Base-by-base conservation (phyloP, 1,140 invertebrate genomes). In the Hylaeus volcanicus region DNA sequence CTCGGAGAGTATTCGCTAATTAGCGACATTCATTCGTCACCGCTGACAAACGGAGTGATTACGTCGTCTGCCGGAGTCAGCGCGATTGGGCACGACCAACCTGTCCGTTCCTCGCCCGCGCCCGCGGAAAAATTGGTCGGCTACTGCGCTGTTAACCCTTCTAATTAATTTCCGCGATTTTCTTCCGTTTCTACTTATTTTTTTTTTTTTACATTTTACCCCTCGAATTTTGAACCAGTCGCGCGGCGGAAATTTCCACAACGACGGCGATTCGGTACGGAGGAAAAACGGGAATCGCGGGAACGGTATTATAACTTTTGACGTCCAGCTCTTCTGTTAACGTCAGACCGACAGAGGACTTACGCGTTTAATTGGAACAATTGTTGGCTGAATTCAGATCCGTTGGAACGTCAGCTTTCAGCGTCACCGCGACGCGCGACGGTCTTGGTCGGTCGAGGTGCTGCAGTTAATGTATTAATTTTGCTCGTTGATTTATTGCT, bases 1-100 rank as follows among this genome's bases (percentile, higher is more conserved):
- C 68, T 53, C 76, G 61, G 76, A 65, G 75, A 86, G 84, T 86
- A 85, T 81, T 86, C 87, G 88, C 89, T 91, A 91, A 90, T 91
- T 91, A 90, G 87, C 90, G 88, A 87, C 87, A 90, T 89, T 91
- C 89, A 87, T 90, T 91, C 89, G 84, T 89, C 86, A 89, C 84
- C 70, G 83, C 87, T 84, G 87, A 90, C 90, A 91, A 88, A 87
- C 83, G 88, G 83, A 88, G 88, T 89, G 88, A 91, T 91, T 90
- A 90, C 88, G 87, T 90, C 86, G 82, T 86, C 86, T 85, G 85
- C 83, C 82, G 82, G 82, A 80, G 75, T 80, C 79, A 80, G 79
- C 73, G 73, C 79, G 79, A 80, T 80, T 80, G 72, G 78, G 72
- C 79, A 75, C 79, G 63, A 68, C 63, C 73, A 65, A 80, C 66